Conservation (phyloP, 1,140 invertebrate species). For the Chrysopa pallens region DNA sequence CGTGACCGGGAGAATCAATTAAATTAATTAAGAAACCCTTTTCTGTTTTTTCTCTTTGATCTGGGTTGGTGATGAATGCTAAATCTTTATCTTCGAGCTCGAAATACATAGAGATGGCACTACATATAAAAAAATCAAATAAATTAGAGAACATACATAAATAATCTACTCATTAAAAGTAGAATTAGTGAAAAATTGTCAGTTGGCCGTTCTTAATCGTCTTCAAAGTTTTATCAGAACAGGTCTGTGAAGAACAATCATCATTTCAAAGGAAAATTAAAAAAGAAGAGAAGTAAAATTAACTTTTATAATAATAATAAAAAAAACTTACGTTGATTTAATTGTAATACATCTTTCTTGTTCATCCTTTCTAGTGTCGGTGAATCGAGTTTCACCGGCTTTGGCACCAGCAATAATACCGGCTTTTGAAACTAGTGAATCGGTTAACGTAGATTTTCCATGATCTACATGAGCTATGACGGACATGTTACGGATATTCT, state of each 20-base stretch:
- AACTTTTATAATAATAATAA: background rate
- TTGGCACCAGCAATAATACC: constrained; percentile 98
- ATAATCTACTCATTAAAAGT: background rate
- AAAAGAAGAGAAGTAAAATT: background rate
- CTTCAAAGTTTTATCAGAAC: constrained; percentile 20
- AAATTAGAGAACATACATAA: background rate
- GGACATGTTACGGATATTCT: constrained; percentile 99
- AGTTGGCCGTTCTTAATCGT: constrained; percentile 29
- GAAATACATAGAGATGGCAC: constrained; percentile 97
- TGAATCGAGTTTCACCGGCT: constrained; percentile 97
- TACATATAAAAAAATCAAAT: constrained; percentile 17
- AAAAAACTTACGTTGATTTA: constrained; percentile 86
- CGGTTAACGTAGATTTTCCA: constrained; percentile 98
- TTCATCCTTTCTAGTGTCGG: constrained; percentile 98
- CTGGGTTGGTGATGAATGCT: constrained; percentile 71
- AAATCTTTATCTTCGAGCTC: constrained; percentile 85
- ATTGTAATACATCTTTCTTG: constrained; percentile 99
- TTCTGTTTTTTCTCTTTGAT: constrained; percentile 75
- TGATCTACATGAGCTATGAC: constrained; percentile 99
- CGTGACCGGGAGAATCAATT: constrained; percentile 98
- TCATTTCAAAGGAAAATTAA: constrained; percentile 11
- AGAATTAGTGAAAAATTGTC: constrained; percentile 10
- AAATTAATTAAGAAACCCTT: constrained; percentile 98
- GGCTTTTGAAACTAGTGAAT: constrained; percentile 97
- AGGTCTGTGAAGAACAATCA: constrained; percentile 24